Evolutionary conservation across 2,113 vertebrate genomes (phyloP).

Genomic region (Upupa epops): DNA sequence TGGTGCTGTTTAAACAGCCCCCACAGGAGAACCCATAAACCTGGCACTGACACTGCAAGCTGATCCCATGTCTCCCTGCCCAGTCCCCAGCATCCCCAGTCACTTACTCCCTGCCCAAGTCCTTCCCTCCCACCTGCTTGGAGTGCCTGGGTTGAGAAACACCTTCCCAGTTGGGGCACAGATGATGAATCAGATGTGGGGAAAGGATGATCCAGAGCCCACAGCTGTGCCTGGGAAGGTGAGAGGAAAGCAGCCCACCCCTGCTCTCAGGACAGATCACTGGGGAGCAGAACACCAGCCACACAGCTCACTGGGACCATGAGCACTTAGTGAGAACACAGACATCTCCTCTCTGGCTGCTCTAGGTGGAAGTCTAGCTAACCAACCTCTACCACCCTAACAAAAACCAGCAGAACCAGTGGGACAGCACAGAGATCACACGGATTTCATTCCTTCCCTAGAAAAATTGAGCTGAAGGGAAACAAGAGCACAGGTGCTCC

Average conservation of each 20-base stretch:
- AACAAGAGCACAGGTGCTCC: neutral
- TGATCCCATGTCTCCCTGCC: neutral
- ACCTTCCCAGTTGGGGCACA: neutral
- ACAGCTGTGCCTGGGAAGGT: neutral
- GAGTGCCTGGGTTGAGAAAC: neutral
- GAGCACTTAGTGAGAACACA: neutral
- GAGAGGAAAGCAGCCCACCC: neutral
- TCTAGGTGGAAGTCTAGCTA: neutral
- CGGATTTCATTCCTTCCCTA: neutral
- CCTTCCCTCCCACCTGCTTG: accelerated
- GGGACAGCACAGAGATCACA: neutral
- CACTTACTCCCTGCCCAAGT: neutral
- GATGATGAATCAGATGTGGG: neutral
- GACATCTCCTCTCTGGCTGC: neutral
- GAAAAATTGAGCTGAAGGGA: neutral
- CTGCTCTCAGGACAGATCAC: neutral
- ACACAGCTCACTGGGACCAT: accelerated
- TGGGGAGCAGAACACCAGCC: neutral
- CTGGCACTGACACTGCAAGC: accelerated
- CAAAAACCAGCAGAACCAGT: neutral
- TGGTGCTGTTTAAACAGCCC: neutral
- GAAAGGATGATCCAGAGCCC: neutral
- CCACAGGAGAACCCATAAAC: accelerated
- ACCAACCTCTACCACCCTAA: neutral
- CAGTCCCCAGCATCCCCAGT: neutral